phyloP scores from a whole-genome alignment of 1,140 invertebrate species.

The Lordiphosa mommai region DNA sequence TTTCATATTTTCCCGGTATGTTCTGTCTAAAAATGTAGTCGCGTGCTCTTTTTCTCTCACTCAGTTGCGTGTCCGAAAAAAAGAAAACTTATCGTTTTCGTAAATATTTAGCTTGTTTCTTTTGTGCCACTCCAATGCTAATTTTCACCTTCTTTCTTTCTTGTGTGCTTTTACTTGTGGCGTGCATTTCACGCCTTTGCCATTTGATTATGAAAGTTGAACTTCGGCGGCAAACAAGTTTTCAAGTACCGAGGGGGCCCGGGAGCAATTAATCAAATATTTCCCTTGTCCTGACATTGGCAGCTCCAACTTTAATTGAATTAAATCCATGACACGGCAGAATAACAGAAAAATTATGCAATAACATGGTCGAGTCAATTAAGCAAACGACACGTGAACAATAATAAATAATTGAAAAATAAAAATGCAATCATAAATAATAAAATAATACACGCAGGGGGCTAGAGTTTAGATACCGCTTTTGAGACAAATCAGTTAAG shows the following conservation, averaged over 20 bases:
- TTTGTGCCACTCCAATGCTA: slow-evolving; percentile 15
- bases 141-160: slow-evolving; percentile 17
- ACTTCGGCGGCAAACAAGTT: slow-evolving; percentile 3
- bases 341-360: slow-evolving; percentile 4
- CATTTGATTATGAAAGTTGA: slow-evolving; percentile 33
- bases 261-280: slow-evolving; percentile 33
- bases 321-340: slow-evolving; percentile 25
- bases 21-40: slow-evolving; percentile 28
- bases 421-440: slow-evolving; percentile 11
- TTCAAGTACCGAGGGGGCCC: background rate
- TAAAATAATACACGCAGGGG: background rate
- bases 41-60: slow-evolving; percentile 16
- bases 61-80: background rate
- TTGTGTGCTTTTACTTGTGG: slow-evolving; percentile 18
- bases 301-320: slow-evolving; percentile 39
- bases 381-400: slow-evolving; percentile 16
- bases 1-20: slow-evolving; percentile 9
- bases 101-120: slow-evolving; percentile 52
- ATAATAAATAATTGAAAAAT: slow-evolving; percentile 16
- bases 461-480: too few species aligned
- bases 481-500: too few species aligned
- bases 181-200: slow-evolving; percentile 44
- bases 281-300: slow-evolving; percentile 20
- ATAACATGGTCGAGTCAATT: slow-evolving; percentile 14
- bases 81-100: slow-evolving; percentile 34